Conservation (phyloP, 2,888 invertebrate genomes). For the Tigriopus californicus region DNA sequence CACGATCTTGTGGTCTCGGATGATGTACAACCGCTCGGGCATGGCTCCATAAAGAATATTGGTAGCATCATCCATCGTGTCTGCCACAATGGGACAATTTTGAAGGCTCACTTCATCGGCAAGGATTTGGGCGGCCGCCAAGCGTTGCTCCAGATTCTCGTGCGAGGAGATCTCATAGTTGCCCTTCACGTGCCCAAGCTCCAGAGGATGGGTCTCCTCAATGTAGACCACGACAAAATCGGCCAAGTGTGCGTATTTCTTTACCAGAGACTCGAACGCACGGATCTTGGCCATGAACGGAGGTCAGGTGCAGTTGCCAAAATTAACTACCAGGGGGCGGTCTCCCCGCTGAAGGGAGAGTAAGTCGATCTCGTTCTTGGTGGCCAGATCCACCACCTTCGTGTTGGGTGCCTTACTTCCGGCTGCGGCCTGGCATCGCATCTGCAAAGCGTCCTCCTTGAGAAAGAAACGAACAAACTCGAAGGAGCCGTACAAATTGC, state of each 20-base stretch:
- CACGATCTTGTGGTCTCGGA: conserved; percentile 16
- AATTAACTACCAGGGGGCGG: conserved; percentile 18
- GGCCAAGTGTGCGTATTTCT: conserved; percentile 15
- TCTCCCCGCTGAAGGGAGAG: conserved; percentile 14
- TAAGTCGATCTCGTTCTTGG: not conserved
- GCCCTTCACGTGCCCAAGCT: conserved; percentile 16
- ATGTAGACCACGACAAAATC: conserved; percentile 18
- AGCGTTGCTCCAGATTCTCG: conserved; percentile 16
- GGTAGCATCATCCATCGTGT: conserved; percentile 9
- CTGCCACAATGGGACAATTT: conserved; percentile 17
- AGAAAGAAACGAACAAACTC: no score
- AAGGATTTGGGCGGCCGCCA: conserved; percentile 15
- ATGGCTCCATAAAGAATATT: conserved; percentile 13
- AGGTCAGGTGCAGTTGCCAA: conserved; percentile 19
- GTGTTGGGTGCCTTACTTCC: conserved; percentile 16
- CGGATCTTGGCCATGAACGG: conserved; percentile 18
- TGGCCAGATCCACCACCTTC: not conserved
- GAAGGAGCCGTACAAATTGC: no score
- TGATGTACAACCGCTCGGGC: conserved; percentile 18
- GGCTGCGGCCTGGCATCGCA: not conserved
- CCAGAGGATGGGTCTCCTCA: conserved; percentile 17
- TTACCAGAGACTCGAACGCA: conserved; percentile 15
- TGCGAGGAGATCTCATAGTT: conserved; percentile 15
- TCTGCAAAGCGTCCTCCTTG: no score
- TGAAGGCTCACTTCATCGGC: conserved; percentile 5